These are phyloP conservation scores for Leptinotarsa juncta DNA, from an alignment of 2,888 invertebrate species.

Conservation along the genomic window DNA sequence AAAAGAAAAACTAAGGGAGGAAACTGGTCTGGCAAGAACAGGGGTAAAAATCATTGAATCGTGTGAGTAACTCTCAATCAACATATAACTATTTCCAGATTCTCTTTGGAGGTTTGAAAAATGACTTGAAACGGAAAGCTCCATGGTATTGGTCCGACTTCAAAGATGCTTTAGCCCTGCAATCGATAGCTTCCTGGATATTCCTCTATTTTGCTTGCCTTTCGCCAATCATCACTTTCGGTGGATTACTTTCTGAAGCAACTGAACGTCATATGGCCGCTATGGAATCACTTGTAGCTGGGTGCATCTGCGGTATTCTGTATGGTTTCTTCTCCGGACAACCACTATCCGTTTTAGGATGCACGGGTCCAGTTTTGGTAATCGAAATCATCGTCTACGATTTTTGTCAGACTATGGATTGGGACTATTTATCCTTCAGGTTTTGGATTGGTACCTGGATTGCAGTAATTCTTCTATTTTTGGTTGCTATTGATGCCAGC, in stretches of 20 bases:
- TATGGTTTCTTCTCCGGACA: conserved; percentile 97
- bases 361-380: conserved; percentile 96
- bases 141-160: conserved; percentile 94
- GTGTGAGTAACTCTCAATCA: background rate
- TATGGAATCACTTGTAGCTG: conserved; percentile 90
- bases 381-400: conserved; percentile 97
- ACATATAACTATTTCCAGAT: background rate
- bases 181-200: conserved; percentile 96
- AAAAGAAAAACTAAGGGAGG: conserved; percentile 84
- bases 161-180: conserved; percentile 90
- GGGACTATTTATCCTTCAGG: conserved; percentile 94
- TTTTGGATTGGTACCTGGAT: conserved; percentile 98
- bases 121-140: conserved; percentile 90
- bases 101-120: conserved; percentile 73
- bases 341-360: conserved; percentile 93
- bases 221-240: conserved; percentile 98
- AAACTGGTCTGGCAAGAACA: conserved; percentile 85
- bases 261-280: conserved; percentile 92
- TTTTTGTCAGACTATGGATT: conserved; percentile 83
- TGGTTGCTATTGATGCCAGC: conserved; percentile 95
- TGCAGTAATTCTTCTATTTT: conserved; percentile 81
- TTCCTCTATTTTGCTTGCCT: conserved; percentile 97
- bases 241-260: conserved; percentile 93
- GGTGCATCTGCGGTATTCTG: conserved; percentile 92
- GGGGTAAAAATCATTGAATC: conserved; percentile 67